These are phyloP conservation scores for Gila robusta DNA, from an alignment of 2,797 vertebrate species.

Conservation along the genomic window DNA sequence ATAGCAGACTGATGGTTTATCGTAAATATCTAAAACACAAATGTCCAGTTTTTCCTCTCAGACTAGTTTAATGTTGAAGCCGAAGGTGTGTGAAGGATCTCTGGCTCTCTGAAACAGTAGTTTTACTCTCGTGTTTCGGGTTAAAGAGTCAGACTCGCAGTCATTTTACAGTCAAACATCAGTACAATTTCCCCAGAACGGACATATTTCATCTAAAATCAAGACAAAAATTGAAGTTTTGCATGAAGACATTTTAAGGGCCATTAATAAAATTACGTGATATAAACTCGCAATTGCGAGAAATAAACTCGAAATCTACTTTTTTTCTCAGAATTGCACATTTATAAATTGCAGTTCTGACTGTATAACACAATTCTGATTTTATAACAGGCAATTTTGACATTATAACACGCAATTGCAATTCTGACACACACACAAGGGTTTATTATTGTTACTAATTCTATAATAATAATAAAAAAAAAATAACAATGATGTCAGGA, in stretches of 20 bases:
- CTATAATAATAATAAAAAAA: too few species aligned
- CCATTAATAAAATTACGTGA: not conserved
- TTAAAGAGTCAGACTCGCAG: not conserved
- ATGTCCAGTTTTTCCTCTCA: not conserved
- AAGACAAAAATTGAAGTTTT: not conserved
- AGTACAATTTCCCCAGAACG: not conserved
- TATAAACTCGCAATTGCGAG: too few species aligned
- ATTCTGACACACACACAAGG: too few species aligned
- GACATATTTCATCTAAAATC: not conserved
- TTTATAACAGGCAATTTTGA: too few species aligned
- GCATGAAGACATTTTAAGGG: not conserved
- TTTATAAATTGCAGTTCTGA: too few species aligned
- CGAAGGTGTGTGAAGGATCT: not conserved
- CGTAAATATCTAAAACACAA: not conserved
- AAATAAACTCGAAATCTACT: too few species aligned
- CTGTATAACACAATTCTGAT: too few species aligned
- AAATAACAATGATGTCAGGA: too few species aligned
- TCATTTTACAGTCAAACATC: not conserved
- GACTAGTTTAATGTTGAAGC: not conserved
- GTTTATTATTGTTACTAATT: too few species aligned
- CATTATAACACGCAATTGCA: too few species aligned
- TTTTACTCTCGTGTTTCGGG: not conserved
- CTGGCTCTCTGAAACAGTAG: slow-evolving; percentile 10
- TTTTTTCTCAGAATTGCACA: too few species aligned
- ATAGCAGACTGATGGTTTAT: not conserved